phyloP scores from a whole-genome alignment of 2,113 vertebrate genomes.

The Oenanthe melanoleuca region DNA sequence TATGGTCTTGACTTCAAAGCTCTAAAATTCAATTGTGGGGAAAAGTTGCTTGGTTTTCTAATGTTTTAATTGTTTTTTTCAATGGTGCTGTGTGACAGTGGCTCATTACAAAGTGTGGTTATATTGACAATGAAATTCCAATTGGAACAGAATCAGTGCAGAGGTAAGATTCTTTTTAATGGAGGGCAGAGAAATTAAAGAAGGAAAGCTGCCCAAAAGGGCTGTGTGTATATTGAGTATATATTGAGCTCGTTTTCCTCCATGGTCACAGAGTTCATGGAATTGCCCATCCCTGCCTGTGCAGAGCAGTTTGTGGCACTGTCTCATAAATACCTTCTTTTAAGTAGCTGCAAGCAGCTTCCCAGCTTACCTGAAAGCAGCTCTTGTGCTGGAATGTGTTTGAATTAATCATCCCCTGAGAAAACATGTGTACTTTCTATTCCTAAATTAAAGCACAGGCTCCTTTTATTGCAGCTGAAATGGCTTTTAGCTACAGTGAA shows the following conservation, averaged over 20 bases:
- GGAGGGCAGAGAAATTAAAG: not conserved
- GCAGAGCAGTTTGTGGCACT: accelerated
- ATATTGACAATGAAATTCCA: not conserved
- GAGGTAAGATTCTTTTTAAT: not conserved
- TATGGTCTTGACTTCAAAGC: not conserved
- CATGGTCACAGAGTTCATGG: accelerated
- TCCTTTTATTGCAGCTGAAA: not conserved
- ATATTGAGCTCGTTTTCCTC: accelerated
- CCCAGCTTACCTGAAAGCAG: not conserved
- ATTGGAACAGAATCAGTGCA: not conserved
- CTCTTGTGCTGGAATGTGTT: not conserved
- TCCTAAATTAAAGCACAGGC: not conserved
- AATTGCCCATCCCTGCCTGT: not conserved
- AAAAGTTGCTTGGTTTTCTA: not conserved
- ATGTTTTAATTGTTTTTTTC: not conserved
- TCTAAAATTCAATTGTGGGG: not conserved
- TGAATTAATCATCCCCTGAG: not conserved
- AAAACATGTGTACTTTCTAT: not conserved
- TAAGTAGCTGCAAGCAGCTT: not conserved
- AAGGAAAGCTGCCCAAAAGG: not conserved
- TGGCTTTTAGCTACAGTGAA: not conserved
- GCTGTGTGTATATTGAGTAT: accelerated
- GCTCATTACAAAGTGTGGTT: not conserved
- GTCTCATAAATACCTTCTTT: not conserved
- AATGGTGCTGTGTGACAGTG: not conserved